Percentiles rank a stretch among this genome's conserved stretches.
These are phyloP conservation scores for Cottoperca gobio DNA, from an alignment of 2,797 vertebrate species.

Conservation along the genomic window DNA sequence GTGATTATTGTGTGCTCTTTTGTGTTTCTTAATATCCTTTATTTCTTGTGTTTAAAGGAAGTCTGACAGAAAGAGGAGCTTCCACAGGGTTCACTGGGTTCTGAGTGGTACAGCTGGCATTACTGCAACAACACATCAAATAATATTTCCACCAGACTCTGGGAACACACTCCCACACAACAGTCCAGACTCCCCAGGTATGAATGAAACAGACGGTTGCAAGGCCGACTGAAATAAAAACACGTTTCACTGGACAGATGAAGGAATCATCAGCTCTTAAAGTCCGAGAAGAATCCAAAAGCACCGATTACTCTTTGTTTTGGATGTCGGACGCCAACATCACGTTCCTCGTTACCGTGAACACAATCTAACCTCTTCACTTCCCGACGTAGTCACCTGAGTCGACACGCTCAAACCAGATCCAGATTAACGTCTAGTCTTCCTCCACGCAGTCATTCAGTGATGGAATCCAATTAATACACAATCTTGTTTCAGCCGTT, in stretches of 20 bases:
- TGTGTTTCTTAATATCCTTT: too few relatives aligned
- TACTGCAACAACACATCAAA: neutral
- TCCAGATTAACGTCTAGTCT: conserved; percentile 52
- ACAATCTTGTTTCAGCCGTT: neutral
- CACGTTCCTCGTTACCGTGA: conserved; percentile 5
- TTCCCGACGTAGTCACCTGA: conserved; percentile 47
- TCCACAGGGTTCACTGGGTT: neutral
- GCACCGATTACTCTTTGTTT: neutral
- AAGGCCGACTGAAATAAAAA: neutral
- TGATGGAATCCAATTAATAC: conserved; percentile 40
- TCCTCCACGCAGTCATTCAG: neutral
- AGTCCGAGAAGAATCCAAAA: neutral
- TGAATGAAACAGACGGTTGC: conserved; percentile 7
- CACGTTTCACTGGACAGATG: neutral
- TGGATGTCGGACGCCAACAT: neutral
- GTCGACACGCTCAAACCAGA: conserved; percentile 47
- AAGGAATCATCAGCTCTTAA: conserved; percentile 18
- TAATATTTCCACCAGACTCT: conserved; percentile 23
- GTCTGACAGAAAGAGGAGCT: neutral
- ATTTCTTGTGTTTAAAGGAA: neutral
- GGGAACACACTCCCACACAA: neutral
- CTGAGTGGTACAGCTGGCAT: neutral
- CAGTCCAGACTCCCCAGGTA: neutral
- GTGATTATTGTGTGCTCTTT: too few relatives aligned
- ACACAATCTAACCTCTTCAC: conserved; percentile 34